Base-by-base conservation (phyloP, 2,113 vertebrate genomes). In the Phyllostomus hastatus region DNA sequence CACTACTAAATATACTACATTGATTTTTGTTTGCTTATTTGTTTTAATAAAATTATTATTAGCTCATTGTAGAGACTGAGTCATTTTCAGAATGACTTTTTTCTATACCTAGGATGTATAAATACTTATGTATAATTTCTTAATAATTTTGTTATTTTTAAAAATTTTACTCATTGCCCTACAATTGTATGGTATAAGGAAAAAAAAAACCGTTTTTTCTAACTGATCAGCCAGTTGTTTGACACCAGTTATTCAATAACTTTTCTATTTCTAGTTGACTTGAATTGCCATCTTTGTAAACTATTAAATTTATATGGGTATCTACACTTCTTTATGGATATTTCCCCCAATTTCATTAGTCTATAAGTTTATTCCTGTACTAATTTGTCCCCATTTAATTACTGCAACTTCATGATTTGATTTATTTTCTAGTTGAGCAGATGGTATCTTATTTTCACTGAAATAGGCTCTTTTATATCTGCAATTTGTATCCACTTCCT, bases 401-500 rank as follows among this genome's bases (percentile, higher is more conserved):
- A 95, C 26, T 92, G 2, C 12, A 90, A 80, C n/a, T 76, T 96
- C 57, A 92, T 78, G 75, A 90, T 85, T 50, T 92, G 50, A 97
- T 95, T 95, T 95, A 67, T 69, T 94, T 96, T 90, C 38, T 94
- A 4, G 2, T 91, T 90, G 80, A 94, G 24, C 75, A 95, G 90
- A 96, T 95, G 69, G 57, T 87, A 76, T 92, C 73, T 86, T 93
- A 75, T 96, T 92, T 96, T 89, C 38, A 95, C 76, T 88, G 57
- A 92, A 90, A 80, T 90, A 92, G 86, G 4, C 17, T 81, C 31
- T 84, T 96, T 87, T 59, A 15, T 84, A 24, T 92, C 41, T 64
- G 15, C 66, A 31, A 75, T 52, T 90, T 96, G 59, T 80, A 93
- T 94, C 80, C 26, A 54, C 6, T 76, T 94, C 15, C n/a, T 93